Evolutionary conservation across 2,113 vertebrate genomes (phyloP), one percentile per base, ranked within the genome.

Genomic region (Malurus alboscapulatus): DNA sequence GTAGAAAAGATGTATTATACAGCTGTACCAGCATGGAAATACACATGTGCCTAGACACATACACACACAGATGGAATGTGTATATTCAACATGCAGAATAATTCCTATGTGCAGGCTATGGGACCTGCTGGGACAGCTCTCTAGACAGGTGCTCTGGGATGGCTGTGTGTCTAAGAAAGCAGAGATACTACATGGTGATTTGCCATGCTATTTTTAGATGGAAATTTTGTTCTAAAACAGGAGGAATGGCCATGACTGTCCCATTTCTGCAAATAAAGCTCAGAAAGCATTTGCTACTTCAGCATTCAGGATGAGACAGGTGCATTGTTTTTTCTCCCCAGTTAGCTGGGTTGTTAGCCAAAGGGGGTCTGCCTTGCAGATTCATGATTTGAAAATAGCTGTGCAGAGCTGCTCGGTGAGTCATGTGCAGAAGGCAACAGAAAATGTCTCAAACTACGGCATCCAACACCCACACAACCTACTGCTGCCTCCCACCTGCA

Each of bases 1-100:
- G 29, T 61, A 42, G 84, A 91, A 96, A 92, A 85, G 40, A 45
- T 68, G 45, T 87, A 80, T 88, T 92, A 74, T 84, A 74, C 63
- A 63, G 79, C 54, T 73, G 55, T 77, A 74, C 27, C 34, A n/a
- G 75, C 16, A 14, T 62, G 79, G 88, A 94, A 90, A 63, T 54
- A 17, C 3, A 1, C 45, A 18, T 50, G 80, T 77, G 68, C 77
- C 65, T 71, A 17, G 21, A 44, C 48, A 47, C 21, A 50, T 12
- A 42, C 21, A 38, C 45, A 19, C 27, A 24, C 10, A 53, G 14
- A 17, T 4, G 51, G 34, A 61, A 58, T 57, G 44, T 47, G 15
- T 53, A 6, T 40, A 20, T 79, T 75, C 36, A 42, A 59, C n/a
- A 36, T 38, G 29, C 59, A 91, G 54, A 63, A 45, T 88, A 63